Evolutionary conservation across 2,113 vertebrate species (phyloP).

Genomic region (Oncorhynchus keta): DNA sequence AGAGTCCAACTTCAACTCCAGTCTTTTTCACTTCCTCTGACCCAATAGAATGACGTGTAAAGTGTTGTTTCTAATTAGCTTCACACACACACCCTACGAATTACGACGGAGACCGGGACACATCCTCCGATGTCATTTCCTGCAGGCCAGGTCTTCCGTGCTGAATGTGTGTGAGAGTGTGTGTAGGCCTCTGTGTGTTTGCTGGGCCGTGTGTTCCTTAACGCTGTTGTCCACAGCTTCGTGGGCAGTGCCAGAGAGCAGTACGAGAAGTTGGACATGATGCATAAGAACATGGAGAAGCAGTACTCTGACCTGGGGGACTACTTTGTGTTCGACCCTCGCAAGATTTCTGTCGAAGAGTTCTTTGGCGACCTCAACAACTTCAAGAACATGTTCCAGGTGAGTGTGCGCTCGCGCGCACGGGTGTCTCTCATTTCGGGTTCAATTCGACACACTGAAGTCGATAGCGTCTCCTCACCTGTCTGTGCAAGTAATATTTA

Average conservation of each 20-base stretch:
- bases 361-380: conserved; percentile 83
- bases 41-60: not conserved
- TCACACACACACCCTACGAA: not conserved
- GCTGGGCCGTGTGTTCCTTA: conserved; percentile 62
- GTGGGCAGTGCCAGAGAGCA: conserved; percentile 76
- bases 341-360: conserved; percentile 78
- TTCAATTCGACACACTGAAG: not conserved
- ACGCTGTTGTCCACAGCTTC: conserved; percentile 73
- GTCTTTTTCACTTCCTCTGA: not conserved
- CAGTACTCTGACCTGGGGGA: conserved; percentile 76
- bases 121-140: too few species aligned
- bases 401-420: conserved; percentile 49
- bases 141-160: too few species aligned
- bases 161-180: not conserved
- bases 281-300: conserved; percentile 84
- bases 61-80: not conserved
- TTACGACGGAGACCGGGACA: not conserved
- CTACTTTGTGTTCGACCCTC: conserved; percentile 81
- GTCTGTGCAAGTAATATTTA: not conserved
- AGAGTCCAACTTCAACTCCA: not conserved
- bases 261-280: conserved; percentile 78
- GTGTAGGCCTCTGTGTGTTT: not conserved
- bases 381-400: conserved; percentile 87
- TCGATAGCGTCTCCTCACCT: not conserved
- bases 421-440: not conserved